Conservation (phyloP, 2,888 invertebrate species). For the Hirtodrosophila histrioides region DNA sequence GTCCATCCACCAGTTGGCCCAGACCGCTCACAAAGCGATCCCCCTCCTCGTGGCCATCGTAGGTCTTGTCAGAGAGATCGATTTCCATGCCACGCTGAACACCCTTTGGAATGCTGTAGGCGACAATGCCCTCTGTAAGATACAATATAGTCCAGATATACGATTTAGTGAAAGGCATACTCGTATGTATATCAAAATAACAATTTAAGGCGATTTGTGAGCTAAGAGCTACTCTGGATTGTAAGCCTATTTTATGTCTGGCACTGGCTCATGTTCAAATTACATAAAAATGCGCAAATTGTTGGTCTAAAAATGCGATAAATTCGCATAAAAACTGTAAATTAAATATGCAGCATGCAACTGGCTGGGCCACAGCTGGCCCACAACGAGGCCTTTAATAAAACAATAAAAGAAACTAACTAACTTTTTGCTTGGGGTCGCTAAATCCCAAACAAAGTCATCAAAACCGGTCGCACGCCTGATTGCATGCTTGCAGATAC, state of each 20-base stretch:
- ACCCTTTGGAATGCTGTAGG: constrained; percentile 92
- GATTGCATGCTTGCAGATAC: constrained; percentile 50
- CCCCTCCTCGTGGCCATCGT: constrained; percentile 89
- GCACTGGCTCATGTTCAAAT: constrained; percentile 20
- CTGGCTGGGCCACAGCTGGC: constrained; percentile 1
- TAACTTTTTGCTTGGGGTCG: constrained; percentile 25
- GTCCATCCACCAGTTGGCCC: constrained; percentile 91
- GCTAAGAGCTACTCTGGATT: constrained; percentile 17
- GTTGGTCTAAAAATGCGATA: constrained; percentile 24
- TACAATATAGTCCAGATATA: background rate
- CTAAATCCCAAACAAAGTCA: constrained; percentile 57
- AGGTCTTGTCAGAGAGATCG: constrained; percentile 91
- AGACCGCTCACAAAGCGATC: constrained; percentile 88
- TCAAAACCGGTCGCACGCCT: constrained; percentile 59
- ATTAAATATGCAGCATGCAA: constrained; percentile 46
- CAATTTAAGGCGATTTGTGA: constrained; percentile 41
- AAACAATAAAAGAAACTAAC: constrained; percentile 59
- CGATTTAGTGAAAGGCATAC: constrained; percentile 34
- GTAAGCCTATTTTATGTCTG: constrained; percentile 32
- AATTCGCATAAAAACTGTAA: constrained; percentile 30
- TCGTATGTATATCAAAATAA: constrained; percentile 8
- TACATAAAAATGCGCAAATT: constrained; percentile 17
- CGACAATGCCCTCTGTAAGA: constrained; percentile 89
- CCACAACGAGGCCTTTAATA: constrained; percentile 36
- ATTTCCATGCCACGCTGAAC: constrained; percentile 89